Evolutionary conservation across 2,113 vertebrate genomes (phyloP), one percentile per base, ranked within the genome.

Genomic region (Pseudopodoces humilis): DNA sequence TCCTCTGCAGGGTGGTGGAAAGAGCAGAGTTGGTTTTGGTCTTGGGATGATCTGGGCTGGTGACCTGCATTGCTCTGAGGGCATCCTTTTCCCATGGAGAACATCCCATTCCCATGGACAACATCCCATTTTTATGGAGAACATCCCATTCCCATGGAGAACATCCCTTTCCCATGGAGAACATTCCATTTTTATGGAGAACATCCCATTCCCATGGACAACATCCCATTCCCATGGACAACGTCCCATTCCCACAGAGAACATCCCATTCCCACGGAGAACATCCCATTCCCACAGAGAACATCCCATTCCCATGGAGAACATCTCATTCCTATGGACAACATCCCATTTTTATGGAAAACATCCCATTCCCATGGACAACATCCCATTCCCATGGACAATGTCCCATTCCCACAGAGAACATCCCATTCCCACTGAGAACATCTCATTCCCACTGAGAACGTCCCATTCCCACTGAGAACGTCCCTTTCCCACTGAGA

Each of bases 381-480:
- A 33, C 28, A 31, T 11, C 28, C 39, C 62, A 11, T 64, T 64
- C 39, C 20, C 1, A 7, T 0, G 1, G 28, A 10, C 33, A 68
- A 7, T 33, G 49, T 9, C 15, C n/a, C 47, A 9, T 30, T 50
- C 25, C n/a, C 4, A 7, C 0, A 1, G 31, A 67, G 22, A 67
- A 19, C 23, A n/a, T 15, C 41, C 53, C 10, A 7, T 15, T 74
- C 22, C 35, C 9, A 2, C 0, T 1, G 49, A 46, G 62, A 46
- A 7, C 18, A n/a, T 20, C 31, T 31, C 52, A 12, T 31, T 30
- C 23, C 17, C 12, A 7, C 1, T 2, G 20, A 59, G 60, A 74
- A 2, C 22, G 35, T 12, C 9, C 12, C 23, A 17, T n/a, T 49
- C 16, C 15, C 4, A 5, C 1, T 0, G 63, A 35, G 39, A 31